Conservation (phyloP, 2,888 invertebrate species). For the Halictus ligatus region DNA sequence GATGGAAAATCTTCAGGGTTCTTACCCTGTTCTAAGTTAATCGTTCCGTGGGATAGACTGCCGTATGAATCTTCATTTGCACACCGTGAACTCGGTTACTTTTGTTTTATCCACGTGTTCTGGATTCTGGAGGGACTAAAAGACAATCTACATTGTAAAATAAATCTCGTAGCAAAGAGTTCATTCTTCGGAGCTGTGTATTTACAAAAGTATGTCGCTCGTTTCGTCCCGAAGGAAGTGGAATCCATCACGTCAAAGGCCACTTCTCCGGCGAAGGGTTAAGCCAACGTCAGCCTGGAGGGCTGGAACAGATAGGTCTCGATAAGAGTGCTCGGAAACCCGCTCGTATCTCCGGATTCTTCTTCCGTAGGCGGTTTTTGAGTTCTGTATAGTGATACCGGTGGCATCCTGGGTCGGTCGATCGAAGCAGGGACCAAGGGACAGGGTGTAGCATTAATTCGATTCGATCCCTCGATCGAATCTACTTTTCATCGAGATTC, state of each 20-base stretch:
- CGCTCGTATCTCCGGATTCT: not conserved
- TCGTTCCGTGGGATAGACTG: not conserved
- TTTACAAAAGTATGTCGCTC: not conserved
- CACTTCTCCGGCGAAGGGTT: not conserved
- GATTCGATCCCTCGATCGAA: not conserved
- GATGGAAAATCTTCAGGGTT: not conserved
- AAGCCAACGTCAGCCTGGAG: not conserved
- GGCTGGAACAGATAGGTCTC: not conserved
- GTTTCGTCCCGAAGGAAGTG: not conserved
- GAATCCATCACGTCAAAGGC: not conserved
- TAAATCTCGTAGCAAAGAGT: not conserved
- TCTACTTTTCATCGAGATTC: not conserved
- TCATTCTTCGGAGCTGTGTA: not conserved
- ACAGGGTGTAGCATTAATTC: conserved; percentile 1
- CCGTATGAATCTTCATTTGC: not conserved
- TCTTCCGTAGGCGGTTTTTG: not conserved
- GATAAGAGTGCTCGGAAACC: not conserved
- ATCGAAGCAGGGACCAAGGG: not conserved
- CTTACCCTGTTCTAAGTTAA: not conserved
- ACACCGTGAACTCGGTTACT: not conserved
- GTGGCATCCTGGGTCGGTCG: not conserved
- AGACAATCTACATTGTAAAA: not conserved
- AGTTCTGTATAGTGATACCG: not conserved
- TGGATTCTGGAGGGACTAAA: not conserved
- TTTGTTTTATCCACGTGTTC: not conserved